Percentiles rank a stretch among this genome's conserved stretches.
phyloP scores from a whole-genome alignment of 2,797 vertebrate species.

The Tiaroga cobitis region DNA sequence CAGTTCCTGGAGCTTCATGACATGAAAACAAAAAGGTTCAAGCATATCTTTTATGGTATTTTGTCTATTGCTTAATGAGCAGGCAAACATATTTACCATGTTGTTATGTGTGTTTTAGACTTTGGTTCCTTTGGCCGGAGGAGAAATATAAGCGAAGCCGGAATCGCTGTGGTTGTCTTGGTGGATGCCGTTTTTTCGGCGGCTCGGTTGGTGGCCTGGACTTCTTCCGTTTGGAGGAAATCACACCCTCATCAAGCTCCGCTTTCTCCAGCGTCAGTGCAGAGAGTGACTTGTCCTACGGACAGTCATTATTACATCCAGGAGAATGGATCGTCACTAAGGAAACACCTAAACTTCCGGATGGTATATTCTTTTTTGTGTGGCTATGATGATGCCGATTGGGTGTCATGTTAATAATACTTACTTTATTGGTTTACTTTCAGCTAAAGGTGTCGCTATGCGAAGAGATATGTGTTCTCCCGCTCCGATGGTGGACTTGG shows the following conservation, averaged over 20 bases:
- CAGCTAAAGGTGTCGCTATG: constrained; percentile 80
- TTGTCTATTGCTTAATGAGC: not conserved
- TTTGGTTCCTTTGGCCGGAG: constrained; percentile 98
- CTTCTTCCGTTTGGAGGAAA: constrained; percentile 92
- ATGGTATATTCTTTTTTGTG: constrained; percentile 76
- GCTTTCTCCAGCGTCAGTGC: constrained; percentile 86
- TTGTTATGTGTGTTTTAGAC: constrained; percentile 69
- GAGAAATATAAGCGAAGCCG: constrained; percentile 89
- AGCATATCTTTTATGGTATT: not conserved
- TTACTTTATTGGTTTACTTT: constrained; percentile 1
- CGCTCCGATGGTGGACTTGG: constrained; percentile 82
- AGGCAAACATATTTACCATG: not conserved
- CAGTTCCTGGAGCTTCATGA: constrained; percentile 94
- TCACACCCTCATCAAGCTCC: constrained; percentile 92
- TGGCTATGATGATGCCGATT: not conserved
- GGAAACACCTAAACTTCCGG: constrained; percentile 86
- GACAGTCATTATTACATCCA: constrained; percentile 94
- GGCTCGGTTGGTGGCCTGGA: constrained; percentile 88
- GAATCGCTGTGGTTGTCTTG: constrained; percentile 95
- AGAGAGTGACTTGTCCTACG: constrained; percentile 94
- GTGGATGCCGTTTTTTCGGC: constrained; percentile 95
- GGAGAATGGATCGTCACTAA: constrained; percentile 95
- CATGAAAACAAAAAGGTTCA: constrained; percentile 89
- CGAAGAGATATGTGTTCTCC: constrained; percentile 85
- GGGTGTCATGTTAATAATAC: not conserved